A percentile compares a stretch with the other conserved stretches of the same genome.
These are phyloP conservation scores for Eupithecia exiguata DNA, from an alignment of 2,888 invertebrate species.

Conservation along the genomic window DNA sequence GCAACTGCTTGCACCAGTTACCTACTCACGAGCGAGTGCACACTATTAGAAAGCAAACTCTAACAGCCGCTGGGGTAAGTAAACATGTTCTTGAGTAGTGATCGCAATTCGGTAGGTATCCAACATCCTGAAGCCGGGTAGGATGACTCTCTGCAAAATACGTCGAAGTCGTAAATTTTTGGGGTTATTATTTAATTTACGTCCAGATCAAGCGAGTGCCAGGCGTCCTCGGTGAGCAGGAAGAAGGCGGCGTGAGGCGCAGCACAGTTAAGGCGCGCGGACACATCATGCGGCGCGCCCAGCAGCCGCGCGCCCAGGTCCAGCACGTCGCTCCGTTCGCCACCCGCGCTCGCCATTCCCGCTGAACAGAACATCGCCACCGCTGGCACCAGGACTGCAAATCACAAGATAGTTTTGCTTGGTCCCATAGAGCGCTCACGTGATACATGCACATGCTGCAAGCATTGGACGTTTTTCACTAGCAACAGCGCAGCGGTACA, in stretches of 20 bases:
- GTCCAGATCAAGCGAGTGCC: constrained; percentile 59
- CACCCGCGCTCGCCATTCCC: neutral
- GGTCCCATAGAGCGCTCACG: neutral
- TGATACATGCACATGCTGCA: neutral
- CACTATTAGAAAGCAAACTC: too few relatives aligned
- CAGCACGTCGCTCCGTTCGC: constrained; percentile 49
- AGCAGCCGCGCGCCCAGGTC: constrained; percentile 70
- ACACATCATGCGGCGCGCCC: constrained; percentile 62
- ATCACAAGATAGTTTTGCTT: neutral
- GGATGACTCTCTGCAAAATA: too few relatives aligned
- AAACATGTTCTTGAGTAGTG: too few relatives aligned
- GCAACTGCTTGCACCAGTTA: too few relatives aligned
- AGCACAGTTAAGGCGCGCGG: constrained; percentile 53
- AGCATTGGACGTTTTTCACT: too few relatives aligned
- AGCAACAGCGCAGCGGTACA: too few relatives aligned
- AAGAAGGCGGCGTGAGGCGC: constrained; percentile 64
- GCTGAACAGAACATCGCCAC: neutral
- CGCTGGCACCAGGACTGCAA: constrained; percentile 55
- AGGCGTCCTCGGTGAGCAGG: constrained; percentile 66
- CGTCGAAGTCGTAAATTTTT: too few relatives aligned
- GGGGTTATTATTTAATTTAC: constrained; percentile 44
- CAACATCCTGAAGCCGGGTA: too few relatives aligned
- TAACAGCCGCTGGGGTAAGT: too few relatives aligned
- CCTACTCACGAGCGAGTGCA: too few relatives aligned
- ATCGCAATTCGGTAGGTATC: too few relatives aligned